Evolutionary conservation across 2,113 vertebrate species (phyloP), one percentile per base, ranked within the genome.

Genomic region (Sapajus apella): DNA sequence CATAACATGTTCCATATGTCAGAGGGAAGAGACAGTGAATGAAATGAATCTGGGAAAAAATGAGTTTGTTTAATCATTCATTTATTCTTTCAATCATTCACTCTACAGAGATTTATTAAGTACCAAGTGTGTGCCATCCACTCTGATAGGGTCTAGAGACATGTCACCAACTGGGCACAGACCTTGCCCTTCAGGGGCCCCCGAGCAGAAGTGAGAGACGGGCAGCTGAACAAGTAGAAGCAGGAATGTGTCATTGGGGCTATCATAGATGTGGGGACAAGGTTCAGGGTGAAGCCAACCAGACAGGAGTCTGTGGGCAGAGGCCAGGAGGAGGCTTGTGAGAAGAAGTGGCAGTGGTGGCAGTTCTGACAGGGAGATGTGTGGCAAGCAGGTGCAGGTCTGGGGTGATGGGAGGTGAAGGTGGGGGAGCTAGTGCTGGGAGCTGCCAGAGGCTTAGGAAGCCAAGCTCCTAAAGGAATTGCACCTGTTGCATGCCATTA

Each of bases 211-310:
- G 20, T 9, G 17, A 47, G 30, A 76, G 73, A 17, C 11, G 21
- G 58, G 27, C 0, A 0, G n/a, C 12, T 58, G 40, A 25, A 72
- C n/a, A 25, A 55, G 77, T 2, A 30, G 66, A 72, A 61, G 61
- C 40, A 17, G 30, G 6, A 50, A 3, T n/a, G 12, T 23, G 58
- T 77, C 61, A 13, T 14, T 2, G 56, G 76, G 56, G 43, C n/a
- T 55, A 14, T 55, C 2, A 1, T 0, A 30, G 20, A 87, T 23
- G 3, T 0, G 0, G 4, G 64, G 55, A 23, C 80, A 40, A 87
- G 83, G 93, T 80, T 50, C 91, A 50, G 35, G 8, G 40, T 35
- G 32, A 75, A 27, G n/a, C 82, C 43, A 61, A 17, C 50, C 45
- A 61, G 9, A 32, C 47, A 32, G 77, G 7, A 32, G 10, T 11